Base-by-base conservation (phyloP, 1,140 invertebrate species). In the Ceratina calcarata region DNA sequence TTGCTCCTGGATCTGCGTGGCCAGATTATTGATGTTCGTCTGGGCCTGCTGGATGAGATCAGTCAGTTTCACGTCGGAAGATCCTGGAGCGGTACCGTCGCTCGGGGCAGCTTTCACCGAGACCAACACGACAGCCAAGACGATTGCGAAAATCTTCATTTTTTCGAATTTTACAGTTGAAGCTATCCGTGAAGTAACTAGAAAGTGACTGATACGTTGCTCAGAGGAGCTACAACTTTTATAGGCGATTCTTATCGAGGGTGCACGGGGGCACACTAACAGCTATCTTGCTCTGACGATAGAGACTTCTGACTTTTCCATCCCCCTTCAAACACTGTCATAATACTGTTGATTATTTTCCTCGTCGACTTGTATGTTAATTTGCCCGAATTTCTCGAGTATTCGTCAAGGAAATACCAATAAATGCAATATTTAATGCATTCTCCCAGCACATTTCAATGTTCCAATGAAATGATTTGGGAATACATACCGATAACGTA, bases 221-320 rank as follows among this genome's bases (percentile, higher is more conserved):
- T 61, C 69, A 57, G 49, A 24, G 22, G 13, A 55, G 51, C 55
- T 22, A 80, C 45, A 73, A 70, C 83, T 89, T 90, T 89, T 91
- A 91, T 91, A 91, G 87, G 45, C 72, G 49, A 84, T 75, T 76
- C 87, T 91, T 91, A 91, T 91, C 91, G 60, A 24, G 37, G 62
- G 58, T 80, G 72, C 58, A 70, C 24, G 67, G 71, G 88, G 89
- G 82, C 90, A 91, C 89, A 90, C 82, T 84, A 77, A 83, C 60
- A 51, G 66, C 79, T 89, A 88, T 88, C 86, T 84, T 22, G 45
- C 51, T 80, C 65, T 12, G 27, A 72, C 49, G 57, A 78, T 32
- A 61, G 66, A 60, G 70, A 71, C 61, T 69, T 49, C 22, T 37
- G 27, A 75, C 55, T 49, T 37, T 45, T 51, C 22, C 15, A 66